Conservation (phyloP, 2,888 invertebrate species). For the Eupeodes luniger region DNA sequence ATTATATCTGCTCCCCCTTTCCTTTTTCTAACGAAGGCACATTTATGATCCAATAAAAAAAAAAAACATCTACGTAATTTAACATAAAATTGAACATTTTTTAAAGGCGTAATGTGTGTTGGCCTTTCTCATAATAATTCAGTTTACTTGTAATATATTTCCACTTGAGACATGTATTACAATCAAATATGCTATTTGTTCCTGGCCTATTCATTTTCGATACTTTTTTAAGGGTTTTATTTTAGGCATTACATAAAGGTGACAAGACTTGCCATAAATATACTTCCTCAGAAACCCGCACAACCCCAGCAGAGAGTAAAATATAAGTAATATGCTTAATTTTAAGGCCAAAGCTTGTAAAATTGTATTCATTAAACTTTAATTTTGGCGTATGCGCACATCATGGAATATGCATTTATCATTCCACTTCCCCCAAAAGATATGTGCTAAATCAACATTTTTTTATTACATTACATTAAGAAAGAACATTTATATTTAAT, state of each 20-base stretch:
- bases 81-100: conserved; percentile 29
- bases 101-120: conserved; percentile 39
- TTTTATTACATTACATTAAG: conserved; percentile 7
- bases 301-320: not conserved
- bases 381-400: conserved; percentile 67
- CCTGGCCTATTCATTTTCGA: conserved; percentile 36
- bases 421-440: conserved; percentile 52
- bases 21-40: not conserved
- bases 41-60: conserved; percentile 9
- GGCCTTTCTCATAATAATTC: conserved; percentile 42
- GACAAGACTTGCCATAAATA: conserved; percentile 31
- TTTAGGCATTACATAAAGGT: conserved; percentile 24
- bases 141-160: conserved; percentile 23
- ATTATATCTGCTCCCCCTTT: not conserved
- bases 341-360: conserved; percentile 63
- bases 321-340: conserved; percentile 44
- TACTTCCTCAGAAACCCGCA: not conserved
- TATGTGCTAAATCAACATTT: conserved; percentile 1
- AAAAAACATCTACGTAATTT: conserved; percentile 5
- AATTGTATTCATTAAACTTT: conserved; percentile 71
- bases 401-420: conserved; percentile 66
- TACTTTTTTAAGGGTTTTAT: conserved; percentile 21
- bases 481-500: not conserved
- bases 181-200: conserved; percentile 51
- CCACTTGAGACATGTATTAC: conserved; percentile 50